Evolutionary conservation across 2,888 invertebrate genomes (phyloP).

Genomic region (Epinotia brunnichana): DNA sequence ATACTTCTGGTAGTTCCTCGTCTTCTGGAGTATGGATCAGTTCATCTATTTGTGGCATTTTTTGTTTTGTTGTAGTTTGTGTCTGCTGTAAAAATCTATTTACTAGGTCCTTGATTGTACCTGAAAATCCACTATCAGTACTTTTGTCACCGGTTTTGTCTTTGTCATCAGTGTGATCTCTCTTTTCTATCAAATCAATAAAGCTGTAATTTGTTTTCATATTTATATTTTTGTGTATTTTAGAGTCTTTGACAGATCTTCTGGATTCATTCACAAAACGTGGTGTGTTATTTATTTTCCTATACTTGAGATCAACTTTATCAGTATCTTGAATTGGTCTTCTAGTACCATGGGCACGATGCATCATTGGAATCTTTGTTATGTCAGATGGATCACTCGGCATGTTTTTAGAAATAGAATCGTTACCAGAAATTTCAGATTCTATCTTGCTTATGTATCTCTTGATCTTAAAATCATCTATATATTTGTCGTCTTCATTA

Average conservation of each 20-base stretch:
- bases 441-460: constrained; percentile 69
- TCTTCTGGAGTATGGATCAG: constrained; percentile 45
- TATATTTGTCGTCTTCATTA: constrained; percentile 52
- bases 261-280: constrained; percentile 19
- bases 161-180: constrained; percentile 53
- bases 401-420: not conserved
- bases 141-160: constrained; percentile 44
- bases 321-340: not conserved
- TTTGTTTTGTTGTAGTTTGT: constrained; percentile 39
- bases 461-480: constrained; percentile 61
- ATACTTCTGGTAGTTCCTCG: constrained; percentile 17
- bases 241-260: constrained; percentile 41
- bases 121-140: constrained; percentile 59
- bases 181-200: constrained; percentile 64
- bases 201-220: constrained; percentile 64
- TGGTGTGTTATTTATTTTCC: constrained; percentile 7
- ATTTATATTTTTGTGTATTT: constrained; percentile 43
- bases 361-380: not conserved
- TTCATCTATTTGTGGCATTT: constrained; percentile 47
- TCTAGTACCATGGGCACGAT: not conserved
- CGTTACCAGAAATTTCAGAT: constrained; percentile 60
- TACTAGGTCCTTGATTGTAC: constrained; percentile 65
- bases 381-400: not conserved
- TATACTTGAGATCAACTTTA: constrained; percentile 42
- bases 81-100: constrained; percentile 61